phyloP scores from a whole-genome alignment of 2,113 vertebrate genomes.

The Dicaeum eximium region DNA sequence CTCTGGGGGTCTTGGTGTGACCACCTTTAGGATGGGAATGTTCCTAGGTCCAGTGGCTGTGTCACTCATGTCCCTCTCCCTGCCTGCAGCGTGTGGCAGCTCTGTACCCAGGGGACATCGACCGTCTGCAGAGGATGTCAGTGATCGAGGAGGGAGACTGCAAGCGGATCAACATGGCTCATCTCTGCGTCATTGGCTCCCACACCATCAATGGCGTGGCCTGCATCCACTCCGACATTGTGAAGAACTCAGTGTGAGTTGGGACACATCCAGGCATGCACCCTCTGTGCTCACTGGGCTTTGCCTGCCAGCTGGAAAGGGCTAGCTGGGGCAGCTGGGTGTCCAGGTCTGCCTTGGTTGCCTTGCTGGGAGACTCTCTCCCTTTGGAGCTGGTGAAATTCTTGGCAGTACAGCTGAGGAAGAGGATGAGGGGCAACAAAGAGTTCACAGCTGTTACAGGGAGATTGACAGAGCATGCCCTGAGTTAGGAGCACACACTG shows the following conservation, averaged over 20 bases:
- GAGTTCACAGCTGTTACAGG: background rate
- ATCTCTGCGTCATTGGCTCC: constrained; percentile 85
- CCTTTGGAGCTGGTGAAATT: background rate
- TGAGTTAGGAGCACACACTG: background rate
- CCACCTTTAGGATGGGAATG: background rate
- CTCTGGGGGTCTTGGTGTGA: background rate
- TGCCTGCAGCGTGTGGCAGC: constrained; percentile 70
- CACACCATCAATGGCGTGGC: constrained; percentile 84
- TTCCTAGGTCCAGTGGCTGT: background rate
- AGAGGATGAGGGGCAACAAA: background rate
- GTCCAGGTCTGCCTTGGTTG: background rate
- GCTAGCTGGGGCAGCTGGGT: background rate
- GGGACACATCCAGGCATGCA: background rate
- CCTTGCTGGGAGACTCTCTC: background rate
- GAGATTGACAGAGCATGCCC: background rate
- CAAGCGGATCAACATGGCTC: constrained; percentile 88
- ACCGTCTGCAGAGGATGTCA: constrained; percentile 82
- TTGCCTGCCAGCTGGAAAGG: background rate
- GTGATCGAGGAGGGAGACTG: constrained; percentile 85
- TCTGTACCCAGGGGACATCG: constrained; percentile 78
- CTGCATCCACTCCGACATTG: constrained; percentile 83
- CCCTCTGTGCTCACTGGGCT: background rate
- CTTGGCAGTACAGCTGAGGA: fast-evolving
- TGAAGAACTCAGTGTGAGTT: constrained; percentile 79
- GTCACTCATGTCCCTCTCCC: background rate